Evolutionary conservation across 2,888 invertebrate species (phyloP).

Genomic region (Metalampra italica): DNA sequence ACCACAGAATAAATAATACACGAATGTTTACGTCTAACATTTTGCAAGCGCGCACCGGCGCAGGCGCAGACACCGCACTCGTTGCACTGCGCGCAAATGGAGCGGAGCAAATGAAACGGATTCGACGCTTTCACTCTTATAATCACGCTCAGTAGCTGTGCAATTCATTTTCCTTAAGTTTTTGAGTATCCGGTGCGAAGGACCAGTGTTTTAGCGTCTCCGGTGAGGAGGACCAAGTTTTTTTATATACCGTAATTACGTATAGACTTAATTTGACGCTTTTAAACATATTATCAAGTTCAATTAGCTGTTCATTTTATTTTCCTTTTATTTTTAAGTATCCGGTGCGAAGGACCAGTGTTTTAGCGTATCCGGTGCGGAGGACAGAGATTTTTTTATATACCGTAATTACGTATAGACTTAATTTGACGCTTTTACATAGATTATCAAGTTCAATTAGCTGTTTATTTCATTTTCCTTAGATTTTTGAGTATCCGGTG

Average conservation of each 20-base stretch:
- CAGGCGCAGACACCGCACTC: background rate
- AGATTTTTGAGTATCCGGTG: background rate
- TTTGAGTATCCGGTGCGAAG: background rate
- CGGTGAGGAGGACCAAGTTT: background rate
- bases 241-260: too few species aligned
- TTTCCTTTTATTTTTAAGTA: background rate
- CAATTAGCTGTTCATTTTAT: too few species aligned
- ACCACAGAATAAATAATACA: too few species aligned
- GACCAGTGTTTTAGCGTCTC: background rate
- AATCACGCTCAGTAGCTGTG: background rate
- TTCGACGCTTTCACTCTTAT: slow-evolving; percentile 4
- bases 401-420: too few species aligned
- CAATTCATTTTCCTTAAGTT: background rate
- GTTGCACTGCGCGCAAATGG: background rate
- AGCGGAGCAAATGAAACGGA: background rate
- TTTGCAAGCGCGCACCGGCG: background rate
- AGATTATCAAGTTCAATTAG: too few species aligned
- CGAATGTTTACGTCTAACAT: background rate
- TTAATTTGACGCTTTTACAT: too few species aligned
- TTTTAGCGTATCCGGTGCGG: background rate
- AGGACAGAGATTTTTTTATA: background rate
- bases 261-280: too few species aligned
- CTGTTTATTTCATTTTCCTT: too few species aligned
- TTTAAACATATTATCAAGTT: too few species aligned
- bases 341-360: background rate